Evolutionary conservation across 2,797 vertebrate species (phyloP).

Genomic region (Poecilia wingei): DNA sequence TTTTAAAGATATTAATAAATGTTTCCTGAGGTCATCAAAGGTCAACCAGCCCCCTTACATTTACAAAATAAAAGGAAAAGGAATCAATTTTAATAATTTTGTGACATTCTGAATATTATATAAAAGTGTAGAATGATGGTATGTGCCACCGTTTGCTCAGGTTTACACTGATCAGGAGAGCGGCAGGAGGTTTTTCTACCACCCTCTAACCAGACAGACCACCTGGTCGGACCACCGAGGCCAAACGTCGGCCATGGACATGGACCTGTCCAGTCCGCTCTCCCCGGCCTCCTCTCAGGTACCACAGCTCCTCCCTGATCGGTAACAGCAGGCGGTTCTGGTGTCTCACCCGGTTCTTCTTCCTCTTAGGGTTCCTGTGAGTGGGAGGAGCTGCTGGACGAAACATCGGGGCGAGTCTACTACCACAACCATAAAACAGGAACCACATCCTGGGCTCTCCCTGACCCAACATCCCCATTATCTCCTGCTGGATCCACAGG

Average conservation of each 20-base stretch:
- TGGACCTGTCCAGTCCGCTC: constrained; percentile 41
- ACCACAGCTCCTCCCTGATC: neutral
- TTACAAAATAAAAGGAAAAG: neutral
- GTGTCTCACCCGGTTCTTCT: neutral
- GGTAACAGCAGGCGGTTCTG: neutral
- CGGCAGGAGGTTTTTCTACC: constrained; percentile 85
- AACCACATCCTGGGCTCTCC: constrained; percentile 84
- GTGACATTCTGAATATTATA: neutral
- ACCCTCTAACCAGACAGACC: constrained; percentile 81
- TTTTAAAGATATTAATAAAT: too few relatives aligned
- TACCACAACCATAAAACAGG: constrained; percentile 85
- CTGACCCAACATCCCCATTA: constrained; percentile 18
- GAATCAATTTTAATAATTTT: neutral
- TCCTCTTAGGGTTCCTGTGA: constrained; percentile 38
- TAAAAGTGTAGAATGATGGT: neutral
- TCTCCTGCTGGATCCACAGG: constrained; percentile 3
- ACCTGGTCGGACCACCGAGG: constrained; percentile 85
- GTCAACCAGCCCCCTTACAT: too few relatives aligned
- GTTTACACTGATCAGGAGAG: constrained; percentile 82
- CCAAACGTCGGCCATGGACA: constrained; percentile 1
- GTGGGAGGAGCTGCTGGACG: constrained; percentile 86
- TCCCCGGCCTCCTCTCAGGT: constrained; percentile 57
- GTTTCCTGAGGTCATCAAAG: too few relatives aligned
- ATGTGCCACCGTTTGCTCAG: constrained; percentile 50
- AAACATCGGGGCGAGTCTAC: constrained; percentile 81